phyloP scores from a whole-genome alignment of 30 jellyfish, hydroid and myxozoan genomes.

The Pelagia noctiluca region DNA sequence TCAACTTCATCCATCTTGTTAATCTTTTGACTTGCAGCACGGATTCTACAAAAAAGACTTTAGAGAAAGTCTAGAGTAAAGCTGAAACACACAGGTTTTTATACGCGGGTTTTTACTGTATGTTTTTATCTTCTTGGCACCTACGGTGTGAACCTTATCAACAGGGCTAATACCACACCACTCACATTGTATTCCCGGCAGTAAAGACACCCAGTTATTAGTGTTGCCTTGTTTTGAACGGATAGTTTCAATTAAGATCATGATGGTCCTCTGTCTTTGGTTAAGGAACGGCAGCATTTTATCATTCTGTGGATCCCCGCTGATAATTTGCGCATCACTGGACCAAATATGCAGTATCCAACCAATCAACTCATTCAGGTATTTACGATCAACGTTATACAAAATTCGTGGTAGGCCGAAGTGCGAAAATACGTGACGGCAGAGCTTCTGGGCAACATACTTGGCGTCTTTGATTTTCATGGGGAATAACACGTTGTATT shows the following conservation, averaged over 20 bases:
- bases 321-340: slow-evolving; percentile 86
- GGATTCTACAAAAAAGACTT: too few relatives aligned
- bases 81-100: background rate
- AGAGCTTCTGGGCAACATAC: slow-evolving; percentile 82
- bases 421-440: slow-evolving; percentile 90
- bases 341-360: slow-evolving; percentile 91
- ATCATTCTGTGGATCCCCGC: slow-evolving; percentile 87
- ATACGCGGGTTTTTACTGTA: background rate
- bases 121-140: background rate
- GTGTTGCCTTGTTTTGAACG: slow-evolving; percentile 67
- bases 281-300: slow-evolving; percentile 62
- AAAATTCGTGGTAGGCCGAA: slow-evolving; percentile 90
- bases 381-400: slow-evolving; percentile 76
- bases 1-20: too few relatives aligned
- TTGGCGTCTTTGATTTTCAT: slow-evolving; percentile 76
- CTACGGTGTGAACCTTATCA: background rate
- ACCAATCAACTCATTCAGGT: slow-evolving; percentile 73
- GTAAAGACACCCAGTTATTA: slow-evolving; percentile 89
- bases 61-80: too few relatives aligned
- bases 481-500: slow-evolving; percentile 89
- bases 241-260: slow-evolving; percentile 88
- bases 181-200: slow-evolving; percentile 98
- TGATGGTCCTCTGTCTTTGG: slow-evolving; percentile 87
- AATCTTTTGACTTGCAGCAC: too few relatives aligned
- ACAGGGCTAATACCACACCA: background rate